Evolutionary conservation across 2,113 vertebrate species (phyloP), one percentile per base, ranked within the genome.

Genomic region (Esox niger): DNA sequence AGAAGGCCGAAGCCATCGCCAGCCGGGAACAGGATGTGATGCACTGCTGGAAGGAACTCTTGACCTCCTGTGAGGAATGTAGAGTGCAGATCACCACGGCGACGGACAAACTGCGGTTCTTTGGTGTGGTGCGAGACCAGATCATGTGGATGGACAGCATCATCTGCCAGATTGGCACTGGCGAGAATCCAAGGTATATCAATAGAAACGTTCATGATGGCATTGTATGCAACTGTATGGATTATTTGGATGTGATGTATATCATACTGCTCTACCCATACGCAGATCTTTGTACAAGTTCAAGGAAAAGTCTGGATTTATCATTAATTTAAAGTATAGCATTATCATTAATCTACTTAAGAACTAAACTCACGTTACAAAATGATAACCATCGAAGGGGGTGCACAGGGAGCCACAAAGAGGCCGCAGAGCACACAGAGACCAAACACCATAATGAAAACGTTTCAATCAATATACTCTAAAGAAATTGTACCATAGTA

Each of bases 61-160:
- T 98, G 80, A 90, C 84, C 0, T 93, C 90, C 8, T 98, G 96
- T 0, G 96, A 99, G 74, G 94, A 96, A 13, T 95, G 95, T 55
- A 91, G 95, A 4, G 87, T 98, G 49, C 95, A 96, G 31, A 94
- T 98, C 21, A 96, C 95, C 88, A 93, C 91, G 0, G 92, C 93
- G 0, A 93, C 95, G 0, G 96, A 99, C n/a, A 94, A 93, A 78
- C 90, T 98, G 75, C 92, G 92, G 27, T 99, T 99, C 83, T 90
- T 92, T 1, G 83, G 91, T 46, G 47, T 95, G 79, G 94, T 88
- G 66, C 86, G 94, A 0, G 95, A 99, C 54, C 94, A 96, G 47
- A 74, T 97, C 47, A 88, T 93, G 35, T 98, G 96, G 97, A 99
- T 99, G 96, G 96, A 98, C 0, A 93, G 93, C 0, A 87, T 94